Conservation (phyloP, 2,113 vertebrate species). For the Oreochromis spilurus region DNA sequence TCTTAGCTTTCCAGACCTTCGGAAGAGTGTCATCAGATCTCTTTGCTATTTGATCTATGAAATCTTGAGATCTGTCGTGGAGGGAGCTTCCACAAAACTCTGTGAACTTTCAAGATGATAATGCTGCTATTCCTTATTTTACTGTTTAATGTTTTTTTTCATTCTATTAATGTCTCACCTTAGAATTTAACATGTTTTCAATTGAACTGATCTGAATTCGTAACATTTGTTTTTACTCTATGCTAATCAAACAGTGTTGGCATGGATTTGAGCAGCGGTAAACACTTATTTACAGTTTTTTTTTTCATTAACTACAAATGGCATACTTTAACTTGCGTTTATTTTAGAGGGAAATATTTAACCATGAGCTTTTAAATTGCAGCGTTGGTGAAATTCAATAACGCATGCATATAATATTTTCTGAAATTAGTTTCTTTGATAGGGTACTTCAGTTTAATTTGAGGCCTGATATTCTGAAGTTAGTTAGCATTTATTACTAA, state of each 20-base stretch:
- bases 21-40: slow-evolving; percentile 25
- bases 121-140: background rate
- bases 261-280: background rate
- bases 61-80: background rate
- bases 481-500: background rate
- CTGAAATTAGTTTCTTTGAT: background rate
- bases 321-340: background rate
- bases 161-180: background rate
- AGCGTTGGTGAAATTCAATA: background rate
- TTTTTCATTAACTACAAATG: background rate
- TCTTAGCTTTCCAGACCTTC: background rate
- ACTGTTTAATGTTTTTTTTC: background rate
- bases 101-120: background rate
- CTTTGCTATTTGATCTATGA: slow-evolving; percentile 20
- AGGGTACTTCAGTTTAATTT: background rate
- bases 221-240: background rate
- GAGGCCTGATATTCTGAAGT: background rate
- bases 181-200: background rate
- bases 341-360: background rate
- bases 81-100: background rate
- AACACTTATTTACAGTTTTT: background rate
- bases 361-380: background rate
- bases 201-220: background rate
- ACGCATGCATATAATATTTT: background rate
- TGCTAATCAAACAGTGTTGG: background rate